A percentile compares a stretch with the other conserved stretches of the same genome.
These are phyloP conservation scores for Nilaparvata lugens DNA, from an alignment of 1,140 invertebrate genomes.

Conservation along the genomic window DNA sequence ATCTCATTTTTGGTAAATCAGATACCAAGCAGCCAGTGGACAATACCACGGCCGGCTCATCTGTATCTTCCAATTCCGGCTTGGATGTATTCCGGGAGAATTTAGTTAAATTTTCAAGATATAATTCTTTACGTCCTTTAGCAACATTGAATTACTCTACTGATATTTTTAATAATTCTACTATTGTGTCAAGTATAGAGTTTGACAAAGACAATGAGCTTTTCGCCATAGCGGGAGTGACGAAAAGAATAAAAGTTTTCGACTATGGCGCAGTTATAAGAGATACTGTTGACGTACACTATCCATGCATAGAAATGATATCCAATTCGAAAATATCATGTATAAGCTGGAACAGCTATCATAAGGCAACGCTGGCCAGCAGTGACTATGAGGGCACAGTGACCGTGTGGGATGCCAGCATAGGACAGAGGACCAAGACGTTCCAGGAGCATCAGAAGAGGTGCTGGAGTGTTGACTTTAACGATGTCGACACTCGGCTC, in stretches of 20 bases:
- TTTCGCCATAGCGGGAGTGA: conserved; percentile 94
- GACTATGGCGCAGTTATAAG: conserved; percentile 80
- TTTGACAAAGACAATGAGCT: conserved; percentile 96
- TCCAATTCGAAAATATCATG: conserved; percentile 92
- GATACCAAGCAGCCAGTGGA: conserved; percentile 27
- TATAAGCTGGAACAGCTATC: conserved; percentile 89
- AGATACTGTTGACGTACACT: conserved; percentile 79
- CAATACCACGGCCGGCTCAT: conserved; percentile 26
- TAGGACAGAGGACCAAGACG: conserved; percentile 59
- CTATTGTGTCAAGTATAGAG: conserved; percentile 93
- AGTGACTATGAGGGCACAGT: conserved; percentile 94
- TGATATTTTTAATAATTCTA: conserved; percentile 80
- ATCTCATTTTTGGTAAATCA: conserved; percentile 48
- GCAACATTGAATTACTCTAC: conserved; percentile 86
- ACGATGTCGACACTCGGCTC: conserved; percentile 80
- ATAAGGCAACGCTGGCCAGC: conserved; percentile 82
- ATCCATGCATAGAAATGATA: conserved; percentile 87
- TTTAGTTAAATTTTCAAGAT: conserved; percentile 81
- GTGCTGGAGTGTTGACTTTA: conserved; percentile 96
- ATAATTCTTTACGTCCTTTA: conserved; percentile 65
- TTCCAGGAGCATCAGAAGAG: conserved; percentile 91
- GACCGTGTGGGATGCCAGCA: conserved; percentile 85
- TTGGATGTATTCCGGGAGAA: conserved; percentile 78
- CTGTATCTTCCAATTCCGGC: conserved; percentile 36
- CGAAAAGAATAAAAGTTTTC: conserved; percentile 90